These are phyloP conservation scores for Campoplex nolae DNA, from an alignment of 2,888 invertebrate species.

Conservation along the genomic window DNA sequence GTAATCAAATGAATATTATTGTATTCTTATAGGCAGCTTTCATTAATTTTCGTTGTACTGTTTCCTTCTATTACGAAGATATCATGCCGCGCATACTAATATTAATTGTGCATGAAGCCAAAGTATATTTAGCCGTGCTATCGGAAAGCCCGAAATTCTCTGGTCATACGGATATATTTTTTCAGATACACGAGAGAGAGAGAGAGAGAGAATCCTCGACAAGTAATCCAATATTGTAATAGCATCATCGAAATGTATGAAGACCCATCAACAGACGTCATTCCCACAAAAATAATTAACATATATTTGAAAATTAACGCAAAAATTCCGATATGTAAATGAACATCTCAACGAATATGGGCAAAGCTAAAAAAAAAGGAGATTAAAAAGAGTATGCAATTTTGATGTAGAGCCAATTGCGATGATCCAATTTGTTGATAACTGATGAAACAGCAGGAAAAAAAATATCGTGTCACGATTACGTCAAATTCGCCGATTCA, in stretches of 20 bases:
- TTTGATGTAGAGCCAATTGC: neutral
- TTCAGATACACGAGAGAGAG: neutral
- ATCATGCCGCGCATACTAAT: neutral
- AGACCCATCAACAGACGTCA: neutral
- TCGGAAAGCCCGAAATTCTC: neutral
- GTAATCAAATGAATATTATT: neutral
- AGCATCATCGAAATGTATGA: neutral
- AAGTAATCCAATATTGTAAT: neutral
- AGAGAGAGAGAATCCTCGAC: neutral
- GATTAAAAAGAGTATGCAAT: neutral
- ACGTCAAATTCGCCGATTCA: constrained; percentile 43
- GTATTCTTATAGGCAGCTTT: neutral
- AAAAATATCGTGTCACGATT: constrained; percentile 16
- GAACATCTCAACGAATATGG: neutral
- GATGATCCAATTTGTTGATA: constrained; percentile 3
- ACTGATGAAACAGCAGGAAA: constrained; percentile 7
- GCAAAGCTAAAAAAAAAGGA: neutral
- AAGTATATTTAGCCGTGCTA: neutral
- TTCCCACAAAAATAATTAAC: neutral
- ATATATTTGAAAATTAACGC: neutral
- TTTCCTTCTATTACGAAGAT: neutral
- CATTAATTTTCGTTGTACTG: neutral
- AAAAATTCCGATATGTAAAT: neutral
- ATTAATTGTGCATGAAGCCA: neutral
- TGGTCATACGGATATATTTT: neutral